Evolutionary conservation across 2,113 vertebrate genomes (phyloP).

Genomic region (Coracopsis vasa): DNA sequence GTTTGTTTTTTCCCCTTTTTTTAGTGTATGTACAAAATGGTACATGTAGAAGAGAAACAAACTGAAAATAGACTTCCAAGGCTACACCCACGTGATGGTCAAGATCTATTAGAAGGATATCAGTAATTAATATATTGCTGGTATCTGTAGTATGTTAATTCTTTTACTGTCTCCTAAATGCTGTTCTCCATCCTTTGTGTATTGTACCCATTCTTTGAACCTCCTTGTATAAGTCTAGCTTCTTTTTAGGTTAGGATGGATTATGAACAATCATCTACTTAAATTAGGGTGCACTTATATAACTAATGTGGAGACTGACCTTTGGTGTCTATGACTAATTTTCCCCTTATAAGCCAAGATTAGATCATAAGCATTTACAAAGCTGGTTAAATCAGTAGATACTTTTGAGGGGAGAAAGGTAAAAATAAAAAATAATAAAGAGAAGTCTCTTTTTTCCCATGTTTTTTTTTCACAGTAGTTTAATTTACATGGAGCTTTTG

Average conservation of each 20-base stretch:
- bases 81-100: neutral
- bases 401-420: accelerated
- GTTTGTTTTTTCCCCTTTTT: neutral
- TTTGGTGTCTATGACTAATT: neutral
- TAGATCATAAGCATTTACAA: neutral
- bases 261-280: neutral
- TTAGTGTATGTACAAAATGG: neutral
- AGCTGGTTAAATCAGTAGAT: neutral
- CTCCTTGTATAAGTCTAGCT: accelerated
- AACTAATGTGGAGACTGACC: neutral
- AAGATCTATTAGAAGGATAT: neutral
- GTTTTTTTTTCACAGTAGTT: neutral
- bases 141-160: neutral
- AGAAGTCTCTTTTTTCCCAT: neutral
- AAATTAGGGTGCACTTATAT: neutral
- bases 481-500: neutral
- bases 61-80: neutral
- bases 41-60: neutral
- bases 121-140: neutral
- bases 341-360: neutral
- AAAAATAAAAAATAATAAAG: neutral
- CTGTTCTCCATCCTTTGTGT: neutral
- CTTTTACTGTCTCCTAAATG: neutral
- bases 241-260: neutral
- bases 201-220: neutral